Base-by-base conservation (phyloP, 2,797 vertebrate species). In the Crax fasciolata region DNA sequence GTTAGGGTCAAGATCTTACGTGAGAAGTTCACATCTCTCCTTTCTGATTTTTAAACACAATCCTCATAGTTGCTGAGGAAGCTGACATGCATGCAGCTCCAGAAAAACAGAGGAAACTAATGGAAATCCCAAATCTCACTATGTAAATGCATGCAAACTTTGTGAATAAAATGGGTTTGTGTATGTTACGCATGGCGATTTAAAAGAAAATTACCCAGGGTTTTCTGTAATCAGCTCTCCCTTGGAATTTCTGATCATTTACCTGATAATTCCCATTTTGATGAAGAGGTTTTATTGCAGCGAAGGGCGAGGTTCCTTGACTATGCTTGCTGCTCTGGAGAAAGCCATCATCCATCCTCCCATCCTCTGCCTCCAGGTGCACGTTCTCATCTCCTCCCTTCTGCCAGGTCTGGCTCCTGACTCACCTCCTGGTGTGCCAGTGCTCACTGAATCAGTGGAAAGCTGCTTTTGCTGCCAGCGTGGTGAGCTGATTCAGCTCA, bases 21-120 rank as follows among this genome's bases (percentile, higher is more conserved):
- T 87, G 90, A 93, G 79, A 90, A 90, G n/a, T 79, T 89, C 66
- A 89, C 46, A 89, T 87, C 46, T 91, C 30, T 76, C 67, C 44
- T 72, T 67, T 83, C 67, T 90, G 59, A 0, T 74, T 62, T 89
- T 87, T 46, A 35, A 93, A 74, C 25, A 8, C 87, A 93, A 80
- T 90, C 72, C 61, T 84, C 21, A 43, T 65, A 19, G 23, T 94
- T 96, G 57, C 77, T 94, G 91, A 82, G 74, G 80, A 86, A 92
- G 74, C 62, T 86, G 86, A 51, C 48, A 70, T 70, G 46, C 38
- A 46, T 16, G 13, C 70, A 84, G 65, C 49, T 90, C 68, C 68
- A 96, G 49, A 80, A 89, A 58, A 2, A 1, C 35, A 41, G 78
- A 78, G 39, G 13, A 75, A 91, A 39, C 28, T 49, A 81, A 38